Percentiles rank a stretch among this genome's conserved stretches.
phyloP scores from a whole-genome alignment of 2,888 invertebrate species.

The Macaria liturata region DNA sequence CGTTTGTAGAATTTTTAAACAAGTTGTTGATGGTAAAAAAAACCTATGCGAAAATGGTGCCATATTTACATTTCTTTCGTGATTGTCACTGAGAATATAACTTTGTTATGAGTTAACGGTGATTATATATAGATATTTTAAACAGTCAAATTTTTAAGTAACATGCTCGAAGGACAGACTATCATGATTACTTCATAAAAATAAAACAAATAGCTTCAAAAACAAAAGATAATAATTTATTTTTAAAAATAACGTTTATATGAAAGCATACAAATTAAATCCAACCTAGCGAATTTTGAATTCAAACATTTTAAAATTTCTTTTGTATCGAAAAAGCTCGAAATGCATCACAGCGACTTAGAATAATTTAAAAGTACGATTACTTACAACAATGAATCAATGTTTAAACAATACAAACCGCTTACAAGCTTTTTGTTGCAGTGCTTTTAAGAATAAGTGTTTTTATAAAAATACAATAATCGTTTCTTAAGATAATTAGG shows the following conservation, averaged over 20 bases:
- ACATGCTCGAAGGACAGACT: too few relatives aligned
- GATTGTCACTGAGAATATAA: too few relatives aligned
- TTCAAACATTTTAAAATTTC: conserved; percentile 20
- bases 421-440: neutral
- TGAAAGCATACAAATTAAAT: conserved; percentile 52
- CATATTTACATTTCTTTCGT: too few relatives aligned
- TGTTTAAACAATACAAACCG: conserved; percentile 21
- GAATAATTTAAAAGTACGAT: conserved; percentile 35
- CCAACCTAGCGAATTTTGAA: conserved; percentile 41
- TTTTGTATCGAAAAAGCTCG: conserved; percentile 34
- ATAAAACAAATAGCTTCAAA: conserved; percentile 37
- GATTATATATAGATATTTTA: too few relatives aligned
- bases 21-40: too few relatives aligned
- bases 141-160: too few relatives aligned
- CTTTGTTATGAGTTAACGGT: too few relatives aligned
- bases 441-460: too few relatives aligned
- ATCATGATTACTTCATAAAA: neutral
- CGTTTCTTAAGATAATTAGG: too few relatives aligned
- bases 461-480: too few relatives aligned
- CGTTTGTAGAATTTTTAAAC: too few relatives aligned
- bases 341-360: conserved; percentile 47
- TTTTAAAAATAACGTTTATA: conserved; percentile 46
- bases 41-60: too few relatives aligned
- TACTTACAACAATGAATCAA: conserved; percentile 45
- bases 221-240: conserved; percentile 61